Conservation (phyloP, 2,797 vertebrate species). For the Bradypodion pumilum region DNA sequence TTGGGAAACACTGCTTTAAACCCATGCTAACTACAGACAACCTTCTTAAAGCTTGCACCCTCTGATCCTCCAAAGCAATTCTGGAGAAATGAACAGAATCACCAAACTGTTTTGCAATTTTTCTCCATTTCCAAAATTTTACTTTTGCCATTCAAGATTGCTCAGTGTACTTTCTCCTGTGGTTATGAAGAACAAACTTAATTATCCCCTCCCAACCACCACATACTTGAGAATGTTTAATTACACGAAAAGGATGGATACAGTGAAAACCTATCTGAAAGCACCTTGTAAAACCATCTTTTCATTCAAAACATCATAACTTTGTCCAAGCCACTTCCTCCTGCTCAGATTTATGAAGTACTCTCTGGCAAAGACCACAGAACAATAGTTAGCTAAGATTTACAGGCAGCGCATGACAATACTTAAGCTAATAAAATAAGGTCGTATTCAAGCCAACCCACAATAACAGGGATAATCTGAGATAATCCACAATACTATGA, state of each 20-base stretch:
- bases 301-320: neutral
- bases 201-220: neutral
- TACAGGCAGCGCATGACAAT: neutral
- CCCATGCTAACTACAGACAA: neutral
- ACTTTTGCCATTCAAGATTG: too few relatives aligned
- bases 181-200: too few relatives aligned
- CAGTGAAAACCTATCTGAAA: neutral
- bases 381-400: neutral
- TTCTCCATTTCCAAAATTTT: too few relatives aligned
- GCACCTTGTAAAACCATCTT: neutral
- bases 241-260: neutral
- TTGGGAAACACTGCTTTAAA: too few relatives aligned
- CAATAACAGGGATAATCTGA: neutral
- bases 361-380: neutral
- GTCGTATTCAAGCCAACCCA: neutral
- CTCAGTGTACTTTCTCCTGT: too few relatives aligned
- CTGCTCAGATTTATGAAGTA: neutral
- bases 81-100: neutral
- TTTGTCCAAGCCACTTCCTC: neutral
- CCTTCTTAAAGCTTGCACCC: neutral
- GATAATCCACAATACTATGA: neutral
- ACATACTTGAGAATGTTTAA: neutral
- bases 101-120: neutral
- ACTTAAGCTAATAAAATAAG: constrained; percentile 4
- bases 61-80: neutral